phyloP scores from a whole-genome alignment of 2,797 vertebrate genomes.

The Falco peregrinus region DNA sequence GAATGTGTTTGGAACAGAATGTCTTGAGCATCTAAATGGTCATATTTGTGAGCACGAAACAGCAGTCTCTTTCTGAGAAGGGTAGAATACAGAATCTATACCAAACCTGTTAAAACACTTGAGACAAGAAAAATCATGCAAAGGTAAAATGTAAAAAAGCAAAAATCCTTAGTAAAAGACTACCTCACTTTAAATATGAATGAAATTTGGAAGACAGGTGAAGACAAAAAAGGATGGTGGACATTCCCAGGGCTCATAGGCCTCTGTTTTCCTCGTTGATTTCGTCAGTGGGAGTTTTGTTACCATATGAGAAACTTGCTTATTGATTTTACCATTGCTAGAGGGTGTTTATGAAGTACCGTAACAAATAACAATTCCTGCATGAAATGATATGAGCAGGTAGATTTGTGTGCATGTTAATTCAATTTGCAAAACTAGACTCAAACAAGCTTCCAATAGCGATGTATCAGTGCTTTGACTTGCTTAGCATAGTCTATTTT shows the following conservation, averaged over 20 bases:
- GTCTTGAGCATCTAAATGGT: neutral
- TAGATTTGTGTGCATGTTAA: neutral
- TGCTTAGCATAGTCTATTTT: neutral
- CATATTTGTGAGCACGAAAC: neutral
- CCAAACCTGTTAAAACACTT: neutral
- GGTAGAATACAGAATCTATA: neutral
- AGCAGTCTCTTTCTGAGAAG: neutral
- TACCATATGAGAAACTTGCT: neutral
- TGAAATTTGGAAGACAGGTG: neutral
- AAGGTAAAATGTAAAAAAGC: neutral
- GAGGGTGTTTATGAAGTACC: neutral
- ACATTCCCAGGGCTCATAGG: neutral
- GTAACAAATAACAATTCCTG: neutral
- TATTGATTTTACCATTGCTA: neutral
- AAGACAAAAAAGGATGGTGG: neutral
- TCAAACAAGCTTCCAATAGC: neutral
- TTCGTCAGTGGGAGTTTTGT: neutral
- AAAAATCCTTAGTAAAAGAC: neutral
- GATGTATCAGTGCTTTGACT: neutral
- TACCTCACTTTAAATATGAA: neutral
- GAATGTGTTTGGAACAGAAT: constrained; percentile 15
- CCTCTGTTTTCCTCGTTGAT: neutral
- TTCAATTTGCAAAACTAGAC: neutral
- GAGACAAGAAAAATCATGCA: neutral
- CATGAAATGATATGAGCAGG: neutral